Percentiles rank a stretch among this genome's conserved stretches.
These are phyloP conservation scores for Toxonevra muliebris DNA, from an alignment of 2,888 invertebrate species.

Conservation along the genomic window DNA sequence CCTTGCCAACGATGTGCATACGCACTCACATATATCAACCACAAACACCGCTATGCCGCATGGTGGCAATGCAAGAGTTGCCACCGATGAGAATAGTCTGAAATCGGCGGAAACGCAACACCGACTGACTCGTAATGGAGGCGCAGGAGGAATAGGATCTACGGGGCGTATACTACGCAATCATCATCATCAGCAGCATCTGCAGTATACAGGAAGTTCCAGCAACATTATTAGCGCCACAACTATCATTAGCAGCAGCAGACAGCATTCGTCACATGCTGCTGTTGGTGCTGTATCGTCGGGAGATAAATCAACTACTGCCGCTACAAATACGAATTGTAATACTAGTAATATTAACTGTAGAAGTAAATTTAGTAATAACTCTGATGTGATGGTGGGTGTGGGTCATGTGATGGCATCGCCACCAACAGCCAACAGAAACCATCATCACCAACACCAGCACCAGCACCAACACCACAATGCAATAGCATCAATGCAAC, in stretches of 20 bases:
- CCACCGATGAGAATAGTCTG: constrained; percentile 42
- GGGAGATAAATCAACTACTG: constrained; percentile 34
- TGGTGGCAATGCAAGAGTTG: not conserved
- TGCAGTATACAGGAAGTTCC: constrained; percentile 15
- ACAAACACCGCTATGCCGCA: not conserved
- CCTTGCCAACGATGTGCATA: constrained; percentile 20
- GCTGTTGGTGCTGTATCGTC: constrained; percentile 6
- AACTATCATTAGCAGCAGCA: constrained; percentile 28
- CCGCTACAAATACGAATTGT: constrained; percentile 30
- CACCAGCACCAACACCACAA: constrained; percentile 26
- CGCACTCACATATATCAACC: not conserved
- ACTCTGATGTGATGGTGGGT: constrained; percentile 17
- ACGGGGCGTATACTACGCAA: constrained; percentile 47
- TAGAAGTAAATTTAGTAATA: constrained; percentile 33
- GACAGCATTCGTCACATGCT: constrained; percentile 23
- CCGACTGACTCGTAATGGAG: constrained; percentile 53
- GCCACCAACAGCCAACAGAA: constrained; percentile 15
- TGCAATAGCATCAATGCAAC: constrained; percentile 35
- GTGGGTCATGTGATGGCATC: not conserved
- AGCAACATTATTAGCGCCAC: constrained; percentile 30
- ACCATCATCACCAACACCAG: too few relatives aligned
- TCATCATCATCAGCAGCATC: constrained; percentile 37
- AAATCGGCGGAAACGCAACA: constrained; percentile 41
- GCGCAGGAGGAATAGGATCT: constrained; percentile 8
- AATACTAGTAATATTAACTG: constrained; percentile 29